phyloP scores from a whole-genome alignment of 1,140 invertebrate species.

The Lordiphosa clarofinis region DNA sequence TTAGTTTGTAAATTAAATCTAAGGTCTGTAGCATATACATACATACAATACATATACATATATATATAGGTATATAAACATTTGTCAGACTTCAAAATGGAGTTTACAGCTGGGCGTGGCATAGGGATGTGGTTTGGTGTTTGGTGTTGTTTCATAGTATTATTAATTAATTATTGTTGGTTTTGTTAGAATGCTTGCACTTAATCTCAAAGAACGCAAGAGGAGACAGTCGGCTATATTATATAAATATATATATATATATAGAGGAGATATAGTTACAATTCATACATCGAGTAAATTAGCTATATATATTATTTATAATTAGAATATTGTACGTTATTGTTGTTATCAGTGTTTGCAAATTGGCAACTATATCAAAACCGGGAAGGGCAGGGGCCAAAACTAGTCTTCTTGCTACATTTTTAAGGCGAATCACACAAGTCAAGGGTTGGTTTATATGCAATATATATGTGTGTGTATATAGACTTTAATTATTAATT shows the following conservation, averaged over 20 bases:
- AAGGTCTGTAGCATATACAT: conserved; percentile 29
- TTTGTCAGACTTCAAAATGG: conserved; percentile 69
- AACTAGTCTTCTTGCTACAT: conserved; percentile 44
- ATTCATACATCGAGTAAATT: conserved; percentile 16
- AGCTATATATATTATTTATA: no score
- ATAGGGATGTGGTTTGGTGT: conserved; percentile 3
- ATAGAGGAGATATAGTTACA: conserved; percentile 10
- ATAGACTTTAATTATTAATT: conserved; percentile 23
- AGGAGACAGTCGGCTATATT: conserved; percentile 25
- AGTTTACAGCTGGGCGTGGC: conserved; percentile 44
- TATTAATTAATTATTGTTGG: conserved; percentile 18
- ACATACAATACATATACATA: conserved; percentile 28
- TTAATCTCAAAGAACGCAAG: conserved; percentile 42
- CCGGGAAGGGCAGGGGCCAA: neutral
- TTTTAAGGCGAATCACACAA: conserved; percentile 69
- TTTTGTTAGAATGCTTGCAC: conserved; percentile 44
- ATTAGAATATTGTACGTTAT: no score
- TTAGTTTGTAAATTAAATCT: conserved; percentile 8
- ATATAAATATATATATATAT: conserved; percentile 18
- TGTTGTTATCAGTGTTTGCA: no score
- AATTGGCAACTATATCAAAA: conserved; percentile 6
- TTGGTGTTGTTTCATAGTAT: conserved; percentile 26
- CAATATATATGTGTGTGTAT: conserved; percentile 6
- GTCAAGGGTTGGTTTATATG: conserved; percentile 25
- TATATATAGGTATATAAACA: conserved; percentile 45